Percentiles rank a stretch among this genome's conserved stretches.
These are phyloP conservation scores for Chlorops oryzae DNA, from an alignment of 1,140 invertebrate genomes.

Conservation along the genomic window DNA sequence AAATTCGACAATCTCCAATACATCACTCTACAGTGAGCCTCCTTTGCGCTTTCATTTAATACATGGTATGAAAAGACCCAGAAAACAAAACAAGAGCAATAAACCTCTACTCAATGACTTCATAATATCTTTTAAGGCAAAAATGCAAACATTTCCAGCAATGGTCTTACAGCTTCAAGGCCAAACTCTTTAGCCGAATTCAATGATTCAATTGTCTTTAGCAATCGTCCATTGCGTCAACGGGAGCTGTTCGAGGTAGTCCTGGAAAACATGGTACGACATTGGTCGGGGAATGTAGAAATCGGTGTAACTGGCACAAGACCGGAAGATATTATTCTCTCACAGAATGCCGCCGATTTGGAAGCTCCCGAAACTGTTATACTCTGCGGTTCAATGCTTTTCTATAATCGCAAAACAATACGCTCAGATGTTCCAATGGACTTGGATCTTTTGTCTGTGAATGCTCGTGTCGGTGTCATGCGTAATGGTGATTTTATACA, in stretches of 20 bases:
- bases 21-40: slow-evolving; percentile 53
- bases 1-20: slow-evolving; percentile 67
- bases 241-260: slow-evolving; percentile 89
- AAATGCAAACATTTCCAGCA: slow-evolving; percentile 82
- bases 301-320: slow-evolving; percentile 80
- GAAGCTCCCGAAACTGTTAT: slow-evolving; percentile 84
- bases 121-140: slow-evolving; percentile 46
- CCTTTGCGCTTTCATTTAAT: slow-evolving; percentile 80
- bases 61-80: slow-evolving; percentile 64
- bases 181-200: slow-evolving; percentile 85
- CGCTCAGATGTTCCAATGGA: slow-evolving; percentile 78
- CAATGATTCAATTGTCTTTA: slow-evolving; percentile 90
- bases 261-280: slow-evolving; percentile 85
- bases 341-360: slow-evolving; percentile 86
- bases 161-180: slow-evolving; percentile 75
- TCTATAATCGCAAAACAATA: slow-evolving; percentile 77
- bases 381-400: slow-evolving; percentile 73
- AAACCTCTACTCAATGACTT: no score
- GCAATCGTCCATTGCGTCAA: slow-evolving; percentile 77
- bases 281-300: slow-evolving; percentile 87
- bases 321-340: slow-evolving; percentile 80
- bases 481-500: slow-evolving; percentile 79
- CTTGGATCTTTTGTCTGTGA: slow-evolving; percentile 69
- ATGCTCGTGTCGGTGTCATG: slow-evolving; percentile 81
- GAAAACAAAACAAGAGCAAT: no score